Percentiles rank a stretch among this genome's conserved stretches.
Conservation (phyloP, 2,113 vertebrate species). For the Rhynchomys soricoides region DNA sequence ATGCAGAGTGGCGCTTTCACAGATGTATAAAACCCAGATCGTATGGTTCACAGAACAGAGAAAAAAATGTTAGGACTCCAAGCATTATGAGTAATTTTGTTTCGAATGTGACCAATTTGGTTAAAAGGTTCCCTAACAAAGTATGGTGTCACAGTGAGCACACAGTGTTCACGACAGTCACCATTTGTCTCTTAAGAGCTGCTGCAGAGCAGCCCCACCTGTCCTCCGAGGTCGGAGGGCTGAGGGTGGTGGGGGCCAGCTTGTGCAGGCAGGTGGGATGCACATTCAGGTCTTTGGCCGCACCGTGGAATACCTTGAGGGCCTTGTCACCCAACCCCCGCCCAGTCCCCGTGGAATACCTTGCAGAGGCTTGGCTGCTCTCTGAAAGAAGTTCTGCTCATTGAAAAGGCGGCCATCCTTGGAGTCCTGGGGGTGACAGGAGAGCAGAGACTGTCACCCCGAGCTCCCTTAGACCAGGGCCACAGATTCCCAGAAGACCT, state of each 20-base stretch:
- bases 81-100: neutral
- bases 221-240: neutral
- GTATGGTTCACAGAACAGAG: fast-evolving
- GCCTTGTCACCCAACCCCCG: neutral
- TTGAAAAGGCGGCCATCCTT: constrained; percentile 94
- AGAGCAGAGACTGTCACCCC: neutral
- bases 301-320: neutral
- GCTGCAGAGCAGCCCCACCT: neutral
- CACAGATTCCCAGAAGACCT: too few species aligned
- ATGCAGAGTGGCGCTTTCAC: fast-evolving
- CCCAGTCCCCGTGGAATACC: neutral
- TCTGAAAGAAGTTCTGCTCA: constrained; percentile 96
- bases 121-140: neutral
- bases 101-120: neutral
- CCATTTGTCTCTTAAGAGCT: neutral
- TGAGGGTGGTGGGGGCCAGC: neutral
- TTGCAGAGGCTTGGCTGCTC: constrained; percentile 85
- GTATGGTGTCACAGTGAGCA: neutral
- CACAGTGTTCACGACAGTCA: neutral
- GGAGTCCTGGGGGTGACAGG: constrained; percentile 86
- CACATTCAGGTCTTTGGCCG: neutral
- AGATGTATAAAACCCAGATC: too few species aligned
- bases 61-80: neutral
- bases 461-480: neutral
- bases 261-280: neutral